Evolutionary conservation across 2,797 vertebrate species (phyloP).

Genomic region (Hephaestus fuliginosus): DNA sequence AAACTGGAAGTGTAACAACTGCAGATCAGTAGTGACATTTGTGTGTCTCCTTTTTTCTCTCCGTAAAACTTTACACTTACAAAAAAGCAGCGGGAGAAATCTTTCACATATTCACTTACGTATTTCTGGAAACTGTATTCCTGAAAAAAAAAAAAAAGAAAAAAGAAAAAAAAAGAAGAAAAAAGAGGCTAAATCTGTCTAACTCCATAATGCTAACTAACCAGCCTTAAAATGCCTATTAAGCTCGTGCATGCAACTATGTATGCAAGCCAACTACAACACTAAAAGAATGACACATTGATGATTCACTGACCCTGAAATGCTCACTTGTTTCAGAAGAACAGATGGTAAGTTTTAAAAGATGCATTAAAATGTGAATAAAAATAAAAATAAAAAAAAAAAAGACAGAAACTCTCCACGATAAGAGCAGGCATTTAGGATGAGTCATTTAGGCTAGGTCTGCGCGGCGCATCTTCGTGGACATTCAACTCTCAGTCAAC

Average conservation of each 20-base stretch:
- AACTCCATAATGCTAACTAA: conserved; percentile 17
- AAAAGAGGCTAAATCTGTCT: conserved; percentile 20
- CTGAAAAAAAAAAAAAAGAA: background rate
- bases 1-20: conserved; percentile 52
- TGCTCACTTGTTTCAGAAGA: conserved; percentile 52
- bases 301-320: conserved; percentile 67
- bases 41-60: conserved; percentile 38
- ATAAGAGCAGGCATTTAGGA: conserved; percentile 61
- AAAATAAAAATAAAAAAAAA: background rate
- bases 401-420: conserved; percentile 3
- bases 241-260: conserved; percentile 63
- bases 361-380: conserved; percentile 62
- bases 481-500: conserved; percentile 85
- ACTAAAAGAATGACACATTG: conserved; percentile 58
- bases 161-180: background rate
- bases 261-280: conserved; percentile 53
- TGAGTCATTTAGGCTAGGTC: conserved; percentile 50
- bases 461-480: background rate
- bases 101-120: conserved; percentile 31
- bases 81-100: conserved; percentile 75
- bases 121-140: conserved; percentile 23
- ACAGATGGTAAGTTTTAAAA: conserved; percentile 61
- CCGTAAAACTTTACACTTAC: conserved; percentile 49
- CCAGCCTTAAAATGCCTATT: conserved; percentile 48
- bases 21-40: conserved; percentile 48